Conservation (phyloP, 2,797 vertebrate species). For the Mionectes olivaceus region DNA sequence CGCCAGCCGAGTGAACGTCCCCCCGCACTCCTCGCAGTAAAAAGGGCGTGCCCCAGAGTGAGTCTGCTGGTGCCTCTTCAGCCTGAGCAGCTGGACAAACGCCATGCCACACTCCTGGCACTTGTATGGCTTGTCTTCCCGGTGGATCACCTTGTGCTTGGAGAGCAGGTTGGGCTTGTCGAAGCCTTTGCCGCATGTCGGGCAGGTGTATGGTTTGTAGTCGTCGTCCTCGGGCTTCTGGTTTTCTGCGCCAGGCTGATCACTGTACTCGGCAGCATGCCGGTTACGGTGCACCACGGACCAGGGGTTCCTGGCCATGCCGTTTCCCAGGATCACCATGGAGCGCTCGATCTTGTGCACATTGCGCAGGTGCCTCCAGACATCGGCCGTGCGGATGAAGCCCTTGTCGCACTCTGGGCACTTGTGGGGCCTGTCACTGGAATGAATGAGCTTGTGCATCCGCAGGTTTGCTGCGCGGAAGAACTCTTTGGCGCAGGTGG, state of each 20-base stretch:
- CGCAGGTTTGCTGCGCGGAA: slow-evolving; percentile 29
- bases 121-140: slow-evolving; percentile 54
- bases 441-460: slow-evolving; percentile 67
- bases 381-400: slow-evolving; percentile 56
- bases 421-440: slow-evolving; percentile 38
- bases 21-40: slow-evolving; percentile 30
- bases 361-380: slow-evolving; percentile 53
- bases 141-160: slow-evolving; percentile 65
- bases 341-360: slow-evolving; percentile 58
- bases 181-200: neutral
- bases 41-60: slow-evolving; percentile 47
- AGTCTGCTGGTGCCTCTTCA: slow-evolving; percentile 62
- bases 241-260: neutral
- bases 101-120: slow-evolving; percentile 64
- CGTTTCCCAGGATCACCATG: slow-evolving; percentile 23
- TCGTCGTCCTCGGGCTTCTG: neutral
- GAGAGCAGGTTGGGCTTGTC: slow-evolving; percentile 62
- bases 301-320: slow-evolving; percentile 49
- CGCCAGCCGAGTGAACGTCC: slow-evolving; percentile 10
- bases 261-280: accelerated
- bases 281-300: neutral
- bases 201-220: slow-evolving; percentile 5
- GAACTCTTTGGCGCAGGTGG: slow-evolving; percentile 51
- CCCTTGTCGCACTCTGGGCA: slow-evolving; percentile 62
- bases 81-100: slow-evolving; percentile 48